phyloP scores from a whole-genome alignment of 2,888 invertebrate genomes.

The Thecophora atra region DNA sequence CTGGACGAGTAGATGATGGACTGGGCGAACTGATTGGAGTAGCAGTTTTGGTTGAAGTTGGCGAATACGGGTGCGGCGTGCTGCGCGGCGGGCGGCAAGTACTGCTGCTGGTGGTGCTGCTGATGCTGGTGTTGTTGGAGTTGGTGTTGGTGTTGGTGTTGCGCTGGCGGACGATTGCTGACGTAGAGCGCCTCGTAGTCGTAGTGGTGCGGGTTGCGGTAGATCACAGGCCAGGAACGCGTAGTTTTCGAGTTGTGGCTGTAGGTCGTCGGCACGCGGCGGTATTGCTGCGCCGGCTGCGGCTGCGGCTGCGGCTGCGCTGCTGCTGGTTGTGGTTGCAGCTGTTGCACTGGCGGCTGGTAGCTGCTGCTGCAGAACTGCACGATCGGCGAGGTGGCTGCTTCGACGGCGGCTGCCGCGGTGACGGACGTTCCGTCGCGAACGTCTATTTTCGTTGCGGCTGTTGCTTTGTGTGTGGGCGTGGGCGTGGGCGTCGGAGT shows the following conservation, averaged over 20 bases:
- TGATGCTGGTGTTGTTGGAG: slow-evolving; percentile 41
- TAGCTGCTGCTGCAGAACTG: slow-evolving; percentile 29
- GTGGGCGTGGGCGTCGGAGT: slow-evolving; percentile 34
- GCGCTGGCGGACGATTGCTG: slow-evolving; percentile 46
- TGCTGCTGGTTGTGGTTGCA: slow-evolving; percentile 19
- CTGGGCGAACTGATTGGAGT: slow-evolving; percentile 62
- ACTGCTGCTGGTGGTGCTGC: slow-evolving; percentile 36
- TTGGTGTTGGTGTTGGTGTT: slow-evolving; percentile 33
- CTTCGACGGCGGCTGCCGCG: slow-evolving; percentile 41
- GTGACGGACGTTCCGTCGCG: slow-evolving; percentile 30
- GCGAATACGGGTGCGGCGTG: slow-evolving; percentile 26
- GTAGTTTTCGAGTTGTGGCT: slow-evolving; percentile 65
- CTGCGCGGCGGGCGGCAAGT: slow-evolving; percentile 27
- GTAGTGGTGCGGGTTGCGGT: slow-evolving; percentile 65
- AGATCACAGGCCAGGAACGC: slow-evolving; percentile 66
- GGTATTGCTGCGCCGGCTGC: slow-evolving; percentile 41
- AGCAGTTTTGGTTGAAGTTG: slow-evolving; percentile 60
- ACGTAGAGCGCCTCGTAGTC: slow-evolving; percentile 65
- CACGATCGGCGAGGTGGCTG: slow-evolving; percentile 41
- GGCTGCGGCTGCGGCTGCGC: slow-evolving; percentile 42
- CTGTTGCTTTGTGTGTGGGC: slow-evolving; percentile 21
- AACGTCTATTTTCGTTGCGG: slow-evolving; percentile 23
- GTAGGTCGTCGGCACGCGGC: slow-evolving; percentile 53
- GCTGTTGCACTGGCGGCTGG: slow-evolving; percentile 25
- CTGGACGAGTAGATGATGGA: slow-evolving; percentile 61